Evolutionary conservation across 2,797 vertebrate species (phyloP), one percentile per base, ranked within the genome.

Genomic region (Phataginus tetradactyla): DNA sequence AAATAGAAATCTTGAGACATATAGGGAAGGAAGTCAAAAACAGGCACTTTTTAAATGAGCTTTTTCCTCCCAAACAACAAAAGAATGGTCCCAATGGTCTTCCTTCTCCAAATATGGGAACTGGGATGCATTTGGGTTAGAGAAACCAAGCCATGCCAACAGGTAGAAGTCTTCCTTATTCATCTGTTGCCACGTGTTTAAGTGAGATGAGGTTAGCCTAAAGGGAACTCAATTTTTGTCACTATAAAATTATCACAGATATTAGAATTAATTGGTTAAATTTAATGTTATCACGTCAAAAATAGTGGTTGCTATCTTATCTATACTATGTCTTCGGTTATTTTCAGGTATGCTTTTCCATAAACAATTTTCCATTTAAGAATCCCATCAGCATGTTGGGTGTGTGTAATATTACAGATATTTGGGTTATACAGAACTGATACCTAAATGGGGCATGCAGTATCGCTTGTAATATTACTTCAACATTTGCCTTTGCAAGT

Each of bases 401-500:
- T 77, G 1, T 63, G 10, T 68, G 14, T 55, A 86, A 72, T 32
- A 49, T 45, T 59, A 84, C 4, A 45, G 7, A 53, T 53, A 37
- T n/a, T 79, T 79, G 32, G 6, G n/a, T 59, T 63, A 90, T 49
- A 59, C 15, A 42, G 37, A 63, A 80, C 27, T 59, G 13, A 37
- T 45, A 53, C 1, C 39, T 83, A 80, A 77, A 27, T 37, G 10
- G 13, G 15, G 29, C 51, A 45, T 79, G 13, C 53, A 84, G 29
- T 42, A 6, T 55, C 78, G 9, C 8, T 81, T 69, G 2, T 55
- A 89, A 83, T 7, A 53, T n/a, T 39, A 77, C 0, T 12, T 75
- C 25, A 81, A 8, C 69, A 27, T 78, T 77, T 90, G 29, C 9
- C n/a, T 95, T 90, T 87, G n/a, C 32, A 94, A 69, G 86, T 45